Evolutionary conservation across 2,888 invertebrate genomes (phyloP).

Genomic region (Plebejus melissa): DNA sequence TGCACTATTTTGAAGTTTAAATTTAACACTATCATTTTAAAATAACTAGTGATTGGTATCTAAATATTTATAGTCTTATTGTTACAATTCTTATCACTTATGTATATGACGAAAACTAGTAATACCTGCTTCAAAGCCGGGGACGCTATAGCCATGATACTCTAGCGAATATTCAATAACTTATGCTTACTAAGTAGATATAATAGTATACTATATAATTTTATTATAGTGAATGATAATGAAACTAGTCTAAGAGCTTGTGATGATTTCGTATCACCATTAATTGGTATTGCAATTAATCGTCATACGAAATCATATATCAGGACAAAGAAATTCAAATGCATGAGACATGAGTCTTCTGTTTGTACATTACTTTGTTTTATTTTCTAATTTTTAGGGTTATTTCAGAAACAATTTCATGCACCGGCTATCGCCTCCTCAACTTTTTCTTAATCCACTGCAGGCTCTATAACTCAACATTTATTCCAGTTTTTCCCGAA

Average conservation of each 20-base stretch:
- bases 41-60: background rate
- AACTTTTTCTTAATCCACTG: background rate
- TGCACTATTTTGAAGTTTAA: background rate
- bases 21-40: background rate
- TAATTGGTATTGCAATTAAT: background rate
- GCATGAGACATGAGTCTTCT: no score
- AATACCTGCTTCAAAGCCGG: conserved; percentile 1
- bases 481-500: background rate
- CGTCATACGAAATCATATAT: background rate
- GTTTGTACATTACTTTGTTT: no score
- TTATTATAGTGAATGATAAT: background rate
- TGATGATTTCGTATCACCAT: background rate
- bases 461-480: background rate
- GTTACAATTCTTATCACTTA: background rate
- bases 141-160: background rate
- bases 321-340: background rate
- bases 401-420: no score
- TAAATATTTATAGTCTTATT: background rate
- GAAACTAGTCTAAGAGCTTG: background rate
- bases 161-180: conserved; percentile 11
- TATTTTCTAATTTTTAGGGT: no score
- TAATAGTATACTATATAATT: no score
- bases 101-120: background rate
- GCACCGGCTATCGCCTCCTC: no score
- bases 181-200: background rate